phyloP scores from a whole-genome alignment of 1,140 invertebrate genomes.

The Arion vulgaris region DNA sequence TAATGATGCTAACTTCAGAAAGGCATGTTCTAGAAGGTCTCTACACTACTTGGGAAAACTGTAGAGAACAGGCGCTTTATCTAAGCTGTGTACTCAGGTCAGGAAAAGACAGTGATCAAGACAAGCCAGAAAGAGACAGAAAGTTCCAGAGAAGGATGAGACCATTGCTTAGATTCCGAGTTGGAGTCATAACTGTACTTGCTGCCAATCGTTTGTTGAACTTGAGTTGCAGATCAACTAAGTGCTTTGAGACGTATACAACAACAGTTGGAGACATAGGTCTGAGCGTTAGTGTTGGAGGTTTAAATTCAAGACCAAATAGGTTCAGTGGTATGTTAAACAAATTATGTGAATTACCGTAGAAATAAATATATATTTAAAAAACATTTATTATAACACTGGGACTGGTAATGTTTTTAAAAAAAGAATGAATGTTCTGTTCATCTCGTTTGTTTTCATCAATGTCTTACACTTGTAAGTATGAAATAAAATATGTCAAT shows the following conservation, averaged over 20 bases:
- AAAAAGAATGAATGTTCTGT: too few species aligned
- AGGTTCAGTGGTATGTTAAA: conserved; percentile 52
- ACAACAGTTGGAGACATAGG: conserved; percentile 54
- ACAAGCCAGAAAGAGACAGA: conserved; percentile 46
- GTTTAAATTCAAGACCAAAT: conserved; percentile 38
- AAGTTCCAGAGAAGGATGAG: conserved; percentile 42
- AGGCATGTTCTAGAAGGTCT: conserved; percentile 64
- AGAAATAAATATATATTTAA: too few species aligned
- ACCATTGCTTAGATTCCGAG: conserved; percentile 61
- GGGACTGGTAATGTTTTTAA: too few species aligned
- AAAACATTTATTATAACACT: too few species aligned
- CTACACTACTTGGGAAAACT: conserved; percentile 58
- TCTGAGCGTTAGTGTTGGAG: conserved; percentile 60
- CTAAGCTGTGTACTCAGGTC: conserved; percentile 59
- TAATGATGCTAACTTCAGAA: conserved; percentile 57
- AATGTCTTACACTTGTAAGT: too few species aligned
- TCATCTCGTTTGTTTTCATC: too few species aligned
- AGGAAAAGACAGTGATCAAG: conserved; percentile 49
- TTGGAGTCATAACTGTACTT: conserved; percentile 62
- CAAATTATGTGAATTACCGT: not conserved
- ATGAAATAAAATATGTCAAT: too few species aligned
- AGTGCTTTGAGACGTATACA: conserved; percentile 65
- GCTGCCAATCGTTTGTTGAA: conserved; percentile 64
- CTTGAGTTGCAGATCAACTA: conserved; percentile 46
- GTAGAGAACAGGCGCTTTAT: conserved; percentile 58